A percentile compares a stretch with the other conserved stretches of the same genome.
These are phyloP conservation scores for Phocoena phocoena DNA, from an alignment of 2,113 vertebrate genomes.

Conservation along the genomic window DNA sequence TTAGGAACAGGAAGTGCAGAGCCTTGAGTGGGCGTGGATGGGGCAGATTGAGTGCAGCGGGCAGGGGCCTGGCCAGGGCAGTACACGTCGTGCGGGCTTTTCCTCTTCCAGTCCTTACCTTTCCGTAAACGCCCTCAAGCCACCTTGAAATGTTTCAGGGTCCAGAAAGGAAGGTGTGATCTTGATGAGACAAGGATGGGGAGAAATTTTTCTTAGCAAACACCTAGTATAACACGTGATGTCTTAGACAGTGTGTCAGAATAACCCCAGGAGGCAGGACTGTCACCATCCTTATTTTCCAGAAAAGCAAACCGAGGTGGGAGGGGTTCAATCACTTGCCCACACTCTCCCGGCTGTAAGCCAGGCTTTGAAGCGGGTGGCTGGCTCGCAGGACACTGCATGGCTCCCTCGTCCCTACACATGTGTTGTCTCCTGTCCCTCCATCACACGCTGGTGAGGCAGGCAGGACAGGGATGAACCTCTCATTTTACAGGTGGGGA, in stretches of 20 bases:
- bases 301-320: neutral
- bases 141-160: neutral
- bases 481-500: neutral
- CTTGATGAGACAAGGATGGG: neutral
- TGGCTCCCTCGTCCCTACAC: fast-evolving
- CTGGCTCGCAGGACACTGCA: fast-evolving
- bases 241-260: neutral
- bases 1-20: fast-evolving
- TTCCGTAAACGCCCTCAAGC: neutral
- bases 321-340: fast-evolving
- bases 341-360: fast-evolving
- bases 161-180: neutral
- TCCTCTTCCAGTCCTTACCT: neutral
- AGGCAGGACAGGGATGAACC: neutral
- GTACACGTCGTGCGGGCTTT: fast-evolving
- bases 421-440: neutral
- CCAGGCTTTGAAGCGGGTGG: neutral
- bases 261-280: neutral
- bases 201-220: neutral
- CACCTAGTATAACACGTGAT: no score
- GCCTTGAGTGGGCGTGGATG: fast-evolving
- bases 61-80: neutral
- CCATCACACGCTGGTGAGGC: fast-evolving
- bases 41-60: fast-evolving
- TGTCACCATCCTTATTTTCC: neutral